These are phyloP conservation scores for Portevinia maculata DNA, from an alignment of 2,888 invertebrate genomes.

Conservation along the genomic window DNA sequence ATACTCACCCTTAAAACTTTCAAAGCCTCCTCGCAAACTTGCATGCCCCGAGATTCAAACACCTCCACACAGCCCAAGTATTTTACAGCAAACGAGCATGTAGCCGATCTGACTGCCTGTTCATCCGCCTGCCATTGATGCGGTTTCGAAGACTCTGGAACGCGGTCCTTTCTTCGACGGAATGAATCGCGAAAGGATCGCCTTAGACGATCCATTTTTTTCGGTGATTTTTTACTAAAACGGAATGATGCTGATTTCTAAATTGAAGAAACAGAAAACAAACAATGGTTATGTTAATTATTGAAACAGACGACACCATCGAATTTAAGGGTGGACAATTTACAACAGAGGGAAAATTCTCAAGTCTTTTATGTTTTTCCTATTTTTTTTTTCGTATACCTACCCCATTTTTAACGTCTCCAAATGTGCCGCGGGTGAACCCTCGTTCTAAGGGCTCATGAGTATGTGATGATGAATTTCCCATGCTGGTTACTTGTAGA, in stretches of 20 bases:
- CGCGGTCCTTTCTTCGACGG: constrained; percentile 93
- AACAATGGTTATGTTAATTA: constrained; percentile 51
- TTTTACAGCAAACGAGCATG: constrained; percentile 98
- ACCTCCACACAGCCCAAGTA: constrained; percentile 99
- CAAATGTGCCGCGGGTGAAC: constrained; percentile 83
- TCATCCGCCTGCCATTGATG: constrained; percentile 99
- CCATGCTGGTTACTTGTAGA: constrained; percentile 84
- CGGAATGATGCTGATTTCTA: constrained; percentile 85
- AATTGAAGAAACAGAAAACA: constrained; percentile 62
- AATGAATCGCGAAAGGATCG: constrained; percentile 96
- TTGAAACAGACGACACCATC: constrained; percentile 43
- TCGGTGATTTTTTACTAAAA: constrained; percentile 86
- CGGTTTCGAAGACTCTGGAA: constrained; percentile 96
- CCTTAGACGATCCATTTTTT: constrained; percentile 94
- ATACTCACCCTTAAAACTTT: constrained; percentile 95
- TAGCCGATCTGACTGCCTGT: constrained; percentile 96
- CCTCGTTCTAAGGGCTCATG: constrained; percentile 92
- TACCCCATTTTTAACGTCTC: constrained; percentile 83
- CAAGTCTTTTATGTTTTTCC: constrained; percentile 75
- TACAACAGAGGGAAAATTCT: constrained; percentile 77
- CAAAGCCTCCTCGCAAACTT: constrained; percentile 99
- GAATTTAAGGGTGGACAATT: constrained; percentile 33
- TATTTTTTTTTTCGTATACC: constrained; percentile 76
- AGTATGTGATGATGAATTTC: constrained; percentile 92
- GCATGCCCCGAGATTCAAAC: constrained; percentile 99